These are phyloP conservation scores for Halcyon chelicuti DNA, from an alignment of 2,797 vertebrate species.

Conservation along the genomic window DNA sequence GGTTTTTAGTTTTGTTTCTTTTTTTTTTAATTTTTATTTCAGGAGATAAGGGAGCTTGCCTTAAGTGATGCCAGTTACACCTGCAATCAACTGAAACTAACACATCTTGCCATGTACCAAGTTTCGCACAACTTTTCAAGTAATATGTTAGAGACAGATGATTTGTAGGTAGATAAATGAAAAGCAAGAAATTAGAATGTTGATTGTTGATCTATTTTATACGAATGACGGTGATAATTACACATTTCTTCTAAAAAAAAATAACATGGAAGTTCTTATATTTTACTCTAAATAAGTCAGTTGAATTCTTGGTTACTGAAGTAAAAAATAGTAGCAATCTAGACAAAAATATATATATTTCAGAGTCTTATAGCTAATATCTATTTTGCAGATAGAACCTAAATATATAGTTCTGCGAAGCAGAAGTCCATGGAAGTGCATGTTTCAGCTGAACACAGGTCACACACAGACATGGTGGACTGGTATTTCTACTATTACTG, in stretches of 20 bases:
- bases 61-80: not conserved
- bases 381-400: not conserved
- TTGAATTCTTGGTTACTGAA: not conserved
- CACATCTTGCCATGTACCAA: rapidly evolving
- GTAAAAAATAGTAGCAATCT: not conserved
- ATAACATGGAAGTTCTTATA: not conserved
- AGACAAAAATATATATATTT: not conserved
- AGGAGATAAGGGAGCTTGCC: not conserved
- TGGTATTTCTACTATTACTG: not conserved
- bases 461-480: not conserved
- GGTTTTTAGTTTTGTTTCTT: not conserved
- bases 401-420: not conserved
- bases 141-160: not conserved
- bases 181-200: not conserved
- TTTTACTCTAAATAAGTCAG: not conserved
- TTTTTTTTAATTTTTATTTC: not conserved
- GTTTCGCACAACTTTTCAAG: not conserved
- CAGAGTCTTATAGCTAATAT: not conserved
- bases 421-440: not conserved
- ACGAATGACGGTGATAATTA: not conserved
- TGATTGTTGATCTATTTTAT: not conserved
- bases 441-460: not conserved
- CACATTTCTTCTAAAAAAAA: not conserved
- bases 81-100: not conserved
- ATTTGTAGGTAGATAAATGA: not conserved